Evolutionary conservation across 2,113 vertebrate species (phyloP).

Genomic region (Pseudorasbora parva): DNA sequence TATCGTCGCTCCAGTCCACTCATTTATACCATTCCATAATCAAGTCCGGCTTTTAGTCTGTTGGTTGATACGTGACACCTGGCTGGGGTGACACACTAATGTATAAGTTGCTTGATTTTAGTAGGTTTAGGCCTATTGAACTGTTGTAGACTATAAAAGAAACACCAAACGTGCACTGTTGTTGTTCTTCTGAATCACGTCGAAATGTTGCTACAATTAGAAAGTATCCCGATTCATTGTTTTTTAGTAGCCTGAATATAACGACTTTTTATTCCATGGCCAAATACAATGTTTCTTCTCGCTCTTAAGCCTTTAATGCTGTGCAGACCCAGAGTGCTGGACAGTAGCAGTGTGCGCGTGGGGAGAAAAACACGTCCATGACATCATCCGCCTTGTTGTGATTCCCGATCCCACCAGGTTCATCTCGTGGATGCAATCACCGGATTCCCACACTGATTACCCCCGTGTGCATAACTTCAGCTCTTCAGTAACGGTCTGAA

Average conservation of each 20-base stretch:
- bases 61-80: not conserved
- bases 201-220: not conserved
- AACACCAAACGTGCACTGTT: not conserved
- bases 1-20: not conserved
- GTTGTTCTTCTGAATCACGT: not conserved
- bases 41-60: not conserved
- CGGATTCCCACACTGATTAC: slow-evolving; percentile 28
- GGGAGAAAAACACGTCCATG: slow-evolving; percentile 38
- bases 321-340: not conserved
- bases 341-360: slow-evolving; percentile 22
- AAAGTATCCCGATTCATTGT: not conserved
- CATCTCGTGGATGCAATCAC: slow-evolving; percentile 15
- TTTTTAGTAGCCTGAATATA: not conserved
- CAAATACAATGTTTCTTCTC: too few relatives aligned
- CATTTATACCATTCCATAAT: not conserved
- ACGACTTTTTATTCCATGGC: not conserved
- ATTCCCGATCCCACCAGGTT: slow-evolving; percentile 23
- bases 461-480: slow-evolving; percentile 19
- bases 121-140: not conserved
- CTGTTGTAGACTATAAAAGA: not conserved
- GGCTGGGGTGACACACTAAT: not conserved
- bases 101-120: not conserved
- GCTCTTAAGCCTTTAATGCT: not conserved
- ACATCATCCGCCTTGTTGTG: slow-evolving; percentile 43
- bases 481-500: not conserved